Conservation (phyloP, 2,888 invertebrate species). For the Marasmarcha lunaedactyla region DNA sequence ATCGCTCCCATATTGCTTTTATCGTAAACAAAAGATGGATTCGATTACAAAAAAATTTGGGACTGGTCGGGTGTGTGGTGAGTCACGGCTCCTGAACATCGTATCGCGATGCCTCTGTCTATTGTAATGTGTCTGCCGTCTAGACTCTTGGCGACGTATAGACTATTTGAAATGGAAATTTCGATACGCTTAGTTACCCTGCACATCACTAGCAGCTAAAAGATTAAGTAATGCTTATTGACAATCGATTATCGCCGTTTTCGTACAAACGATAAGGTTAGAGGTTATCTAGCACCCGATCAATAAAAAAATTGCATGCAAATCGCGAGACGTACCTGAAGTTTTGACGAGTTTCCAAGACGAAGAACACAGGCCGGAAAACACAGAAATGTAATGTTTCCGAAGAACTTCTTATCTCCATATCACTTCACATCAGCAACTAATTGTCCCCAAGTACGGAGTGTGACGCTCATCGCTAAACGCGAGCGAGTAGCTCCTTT, state of each 20-base stretch:
- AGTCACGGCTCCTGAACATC: constrained; percentile 51
- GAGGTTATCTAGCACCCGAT: constrained; percentile 5
- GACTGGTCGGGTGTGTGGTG: constrained; percentile 19
- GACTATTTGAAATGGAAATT: constrained; percentile 47
- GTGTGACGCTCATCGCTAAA: constrained; percentile 47
- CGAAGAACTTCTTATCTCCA: constrained; percentile 57
- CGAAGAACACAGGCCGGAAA: constrained; percentile 53
- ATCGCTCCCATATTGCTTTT: not conserved
- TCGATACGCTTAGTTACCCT: constrained; percentile 34
- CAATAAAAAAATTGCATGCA: constrained; percentile 1
- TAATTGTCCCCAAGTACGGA: constrained; percentile 49
- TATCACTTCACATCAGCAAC: constrained; percentile 54
- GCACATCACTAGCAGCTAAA: constrained; percentile 2
- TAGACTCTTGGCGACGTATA: constrained; percentile 56
- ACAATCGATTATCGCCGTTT: too few species aligned
- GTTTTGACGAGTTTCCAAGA: constrained; percentile 40
- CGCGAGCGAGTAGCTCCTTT: constrained; percentile 49
- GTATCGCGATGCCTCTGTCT: constrained; percentile 49
- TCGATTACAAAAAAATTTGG: not conserved
- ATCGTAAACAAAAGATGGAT: not conserved
- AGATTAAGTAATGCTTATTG: too few species aligned
- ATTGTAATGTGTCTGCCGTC: constrained; percentile 63
- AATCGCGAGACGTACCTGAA: constrained; percentile 36
- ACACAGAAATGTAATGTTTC: constrained; percentile 50
- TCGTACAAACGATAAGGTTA: constrained; percentile 1